Evolutionary conservation across 53 echinoderm and acorn worm species (phyloP).

Genomic region (Antedon mediterranea): DNA sequence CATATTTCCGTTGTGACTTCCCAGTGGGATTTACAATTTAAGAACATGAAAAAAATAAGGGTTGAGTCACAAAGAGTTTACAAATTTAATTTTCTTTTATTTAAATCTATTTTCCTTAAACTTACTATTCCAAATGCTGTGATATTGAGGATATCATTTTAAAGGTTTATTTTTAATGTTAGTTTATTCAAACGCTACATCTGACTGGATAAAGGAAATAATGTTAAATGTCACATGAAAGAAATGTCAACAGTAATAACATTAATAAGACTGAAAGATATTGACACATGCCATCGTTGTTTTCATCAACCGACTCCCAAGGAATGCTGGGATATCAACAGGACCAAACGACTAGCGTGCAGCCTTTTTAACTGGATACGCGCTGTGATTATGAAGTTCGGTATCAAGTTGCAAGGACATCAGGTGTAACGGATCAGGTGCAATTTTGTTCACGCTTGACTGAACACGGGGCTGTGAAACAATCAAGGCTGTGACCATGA

Average conservation of each 20-base stretch:
- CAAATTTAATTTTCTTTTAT: background rate
- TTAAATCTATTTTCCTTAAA: background rate
- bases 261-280: background rate
- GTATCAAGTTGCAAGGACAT: background rate
- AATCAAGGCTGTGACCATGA: background rate
- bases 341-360: background rate
- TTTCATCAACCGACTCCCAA: background rate
- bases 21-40: background rate
- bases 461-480: background rate
- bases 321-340: background rate
- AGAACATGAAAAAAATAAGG: background rate
- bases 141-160: too few species aligned
- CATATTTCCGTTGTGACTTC: background rate
- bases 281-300: background rate
- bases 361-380: background rate
- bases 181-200: too few species aligned
- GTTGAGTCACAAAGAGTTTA: background rate
- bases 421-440: background rate
- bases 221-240: background rate
- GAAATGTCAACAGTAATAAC: background rate
- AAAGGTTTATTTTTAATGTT: too few species aligned
- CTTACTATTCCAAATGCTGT: too few species aligned
- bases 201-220: too few species aligned
- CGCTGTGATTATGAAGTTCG: background rate
- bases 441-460: background rate